Evolutionary conservation across 2,888 invertebrate species (phyloP).

Genomic region (Cheilosia variabilis): DNA sequence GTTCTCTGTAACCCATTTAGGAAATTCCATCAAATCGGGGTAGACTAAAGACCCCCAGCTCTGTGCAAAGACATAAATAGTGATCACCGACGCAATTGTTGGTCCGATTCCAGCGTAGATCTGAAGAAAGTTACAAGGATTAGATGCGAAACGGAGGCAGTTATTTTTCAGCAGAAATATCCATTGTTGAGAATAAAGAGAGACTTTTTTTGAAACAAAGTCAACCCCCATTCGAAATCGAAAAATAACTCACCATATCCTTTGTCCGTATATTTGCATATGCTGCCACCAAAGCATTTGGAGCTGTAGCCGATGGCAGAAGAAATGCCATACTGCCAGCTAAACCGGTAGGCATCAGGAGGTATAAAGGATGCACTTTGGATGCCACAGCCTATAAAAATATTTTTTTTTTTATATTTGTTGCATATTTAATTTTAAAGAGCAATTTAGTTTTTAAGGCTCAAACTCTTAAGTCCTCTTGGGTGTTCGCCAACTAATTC

Average conservation of each 20-base stretch:
- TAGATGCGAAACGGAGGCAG: too few species aligned
- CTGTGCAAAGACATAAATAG: conserved; percentile 39
- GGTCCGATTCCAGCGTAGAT: conserved; percentile 27
- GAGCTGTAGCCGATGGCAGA: conserved; percentile 35
- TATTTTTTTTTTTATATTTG: too few species aligned
- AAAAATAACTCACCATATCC: conserved; percentile 19
- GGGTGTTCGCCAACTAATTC: too few species aligned
- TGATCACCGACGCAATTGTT: conserved; percentile 15
- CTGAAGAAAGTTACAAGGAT: conserved; percentile 12
- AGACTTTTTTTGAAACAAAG: not conserved
- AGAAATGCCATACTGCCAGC: conserved; percentile 35
- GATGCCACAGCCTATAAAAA: conserved; percentile 31
- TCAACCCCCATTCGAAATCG: not conserved
- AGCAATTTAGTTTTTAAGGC: too few species aligned
- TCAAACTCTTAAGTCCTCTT: too few species aligned
- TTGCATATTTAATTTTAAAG: too few species aligned
- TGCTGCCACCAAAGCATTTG: conserved; percentile 30
- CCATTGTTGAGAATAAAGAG: too few species aligned
- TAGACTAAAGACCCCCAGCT: conserved; percentile 17
- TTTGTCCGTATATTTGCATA: conserved; percentile 18
- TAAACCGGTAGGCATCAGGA: conserved; percentile 8
- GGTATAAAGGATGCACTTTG: conserved; percentile 38
- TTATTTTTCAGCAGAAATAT: too few species aligned
- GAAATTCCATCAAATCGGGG: conserved; percentile 25
- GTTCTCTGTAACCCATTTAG: conserved; percentile 20